Evolutionary conservation across 1,140 invertebrate genomes (phyloP).

Genomic region (Drosophila yakuba): DNA sequence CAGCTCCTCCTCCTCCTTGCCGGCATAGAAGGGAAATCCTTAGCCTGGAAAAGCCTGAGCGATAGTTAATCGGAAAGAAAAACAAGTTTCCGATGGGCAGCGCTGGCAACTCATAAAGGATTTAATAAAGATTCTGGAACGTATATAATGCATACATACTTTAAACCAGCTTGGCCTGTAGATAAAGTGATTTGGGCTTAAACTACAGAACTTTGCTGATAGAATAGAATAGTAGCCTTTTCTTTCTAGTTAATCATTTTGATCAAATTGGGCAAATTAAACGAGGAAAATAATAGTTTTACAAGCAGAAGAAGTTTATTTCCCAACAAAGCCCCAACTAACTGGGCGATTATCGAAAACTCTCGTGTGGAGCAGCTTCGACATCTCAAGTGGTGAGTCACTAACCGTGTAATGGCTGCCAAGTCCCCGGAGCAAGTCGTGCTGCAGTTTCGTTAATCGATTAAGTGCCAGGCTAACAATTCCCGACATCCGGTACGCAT

Average conservation of each 20-base stretch:
- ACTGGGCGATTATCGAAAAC: conserved; percentile 21
- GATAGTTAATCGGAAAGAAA: conserved; percentile 34
- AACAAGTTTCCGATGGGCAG: conserved; percentile 20
- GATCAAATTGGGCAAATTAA: too few relatives aligned
- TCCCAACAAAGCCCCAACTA: conserved; percentile 1
- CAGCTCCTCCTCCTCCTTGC: too few relatives aligned
- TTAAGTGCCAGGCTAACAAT: conserved; percentile 54
- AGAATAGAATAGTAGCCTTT: too few relatives aligned
- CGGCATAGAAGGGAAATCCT: conserved; percentile 3
- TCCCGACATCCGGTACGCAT: conserved; percentile 28
- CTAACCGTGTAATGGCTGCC: conserved; percentile 12
- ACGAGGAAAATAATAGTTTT: too few relatives aligned
- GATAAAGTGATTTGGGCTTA: too few relatives aligned
- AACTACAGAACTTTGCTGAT: too few relatives aligned
- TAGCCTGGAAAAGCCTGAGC: neutral
- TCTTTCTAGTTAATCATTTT: too few relatives aligned
- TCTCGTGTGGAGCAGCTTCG: neutral
- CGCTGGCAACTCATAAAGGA: neutral
- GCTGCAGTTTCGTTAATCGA: conserved; percentile 42
- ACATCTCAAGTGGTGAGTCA: conserved; percentile 19
- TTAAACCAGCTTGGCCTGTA: too few relatives aligned
- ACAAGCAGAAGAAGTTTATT: neutral
- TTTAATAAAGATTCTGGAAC: too few relatives aligned
- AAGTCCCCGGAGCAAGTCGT: neutral
- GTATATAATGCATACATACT: too few relatives aligned